A percentile compares a stretch with the other conserved stretches of the same genome.
phyloP scores from a whole-genome alignment of 1,140 invertebrate genomes.

The Metaphire vulgaris region DNA sequence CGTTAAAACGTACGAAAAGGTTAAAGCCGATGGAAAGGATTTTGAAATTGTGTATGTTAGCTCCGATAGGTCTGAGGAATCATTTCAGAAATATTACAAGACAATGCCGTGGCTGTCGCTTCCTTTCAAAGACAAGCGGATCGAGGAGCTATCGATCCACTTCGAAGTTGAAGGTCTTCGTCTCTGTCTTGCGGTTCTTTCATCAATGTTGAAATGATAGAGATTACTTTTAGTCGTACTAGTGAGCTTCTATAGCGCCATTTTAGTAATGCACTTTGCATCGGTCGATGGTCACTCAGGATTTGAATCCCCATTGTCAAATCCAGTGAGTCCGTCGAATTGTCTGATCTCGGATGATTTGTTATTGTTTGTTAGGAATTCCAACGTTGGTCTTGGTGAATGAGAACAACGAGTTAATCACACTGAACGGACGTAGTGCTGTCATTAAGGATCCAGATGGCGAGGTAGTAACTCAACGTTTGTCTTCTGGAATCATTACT shows the following conservation, averaged over 20 bases:
- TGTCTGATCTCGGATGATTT: too few species aligned
- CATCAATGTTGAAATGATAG: too few species aligned
- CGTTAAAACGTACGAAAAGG: constrained; percentile 7
- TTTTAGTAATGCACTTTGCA: too few species aligned
- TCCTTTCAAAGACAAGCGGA: not conserved
- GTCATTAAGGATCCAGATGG: not conserved
- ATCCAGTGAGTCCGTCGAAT: too few species aligned
- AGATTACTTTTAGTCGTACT: too few species aligned
- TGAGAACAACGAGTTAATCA: not conserved
- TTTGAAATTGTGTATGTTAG: constrained; percentile 10
- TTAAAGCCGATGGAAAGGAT: constrained; percentile 41
- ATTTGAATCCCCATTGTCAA: too few species aligned
- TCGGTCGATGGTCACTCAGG: too few species aligned
- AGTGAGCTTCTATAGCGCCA: too few species aligned
- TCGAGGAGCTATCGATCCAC: constrained; percentile 4
- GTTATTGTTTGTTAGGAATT: constrained; percentile 26
- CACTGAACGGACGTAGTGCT: not conserved
- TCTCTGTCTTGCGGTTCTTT: too few species aligned
- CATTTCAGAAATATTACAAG: constrained; percentile 11
- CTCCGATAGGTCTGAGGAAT: constrained; percentile 9
- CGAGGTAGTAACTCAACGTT: too few species aligned
- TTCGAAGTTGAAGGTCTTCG: constrained; percentile 18
- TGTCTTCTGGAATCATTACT: too few species aligned
- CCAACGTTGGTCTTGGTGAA: not conserved
- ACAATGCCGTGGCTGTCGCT: constrained; percentile 8